Evolutionary conservation across 1,140 invertebrate genomes (phyloP), one percentile per base, ranked within the genome.

Genomic region (Heliconius eleuchia): DNA sequence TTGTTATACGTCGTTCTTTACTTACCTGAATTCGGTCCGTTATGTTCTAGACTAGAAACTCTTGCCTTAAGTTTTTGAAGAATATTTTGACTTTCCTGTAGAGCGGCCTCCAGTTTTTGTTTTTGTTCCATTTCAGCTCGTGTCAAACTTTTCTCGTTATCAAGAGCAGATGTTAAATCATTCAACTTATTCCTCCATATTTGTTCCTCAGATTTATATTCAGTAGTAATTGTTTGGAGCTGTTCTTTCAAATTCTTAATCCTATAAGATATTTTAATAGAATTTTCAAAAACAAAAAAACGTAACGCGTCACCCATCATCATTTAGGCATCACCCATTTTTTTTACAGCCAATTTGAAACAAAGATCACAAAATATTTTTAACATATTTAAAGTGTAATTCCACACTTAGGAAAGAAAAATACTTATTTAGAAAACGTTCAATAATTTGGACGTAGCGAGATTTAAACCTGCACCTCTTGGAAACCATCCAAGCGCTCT

Each of bases 21-120:
- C 16, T 57, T 86, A 92, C 92, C 89, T 70, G 91, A 88, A 83
- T 90, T 91, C 6, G 86, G 89, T 86, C 81, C 89, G 73, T 57
- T 89, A 57, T 87, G 89, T 84, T 93, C 91, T 18, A 92, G 71
- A 82, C 92, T 89, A 75, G 72, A 82, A 55, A 92, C 81, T 87
- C 92, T 91, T 13, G 84, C 55, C 80, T 89, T 86, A 34, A 93
- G 82, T 71, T 89, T 86, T 79, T 92, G 89, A 55, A 91, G 87
- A 18, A 46, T 81, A 74, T 82, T 86, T 77, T 86, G 80, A 73
- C 84, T 87, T 34, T 90, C 87, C 70, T 39, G 55, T 30, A 92
- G 74, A 27, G 82, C 77, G 39, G 74, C 77, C 84, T 92, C 80
- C 4, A 86, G 75, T 27, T 83, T 76, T 73, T 85, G 74, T 57